Evolutionary conservation across 2,797 vertebrate species (phyloP).

Genomic region (Trematomus bernacchii): DNA sequence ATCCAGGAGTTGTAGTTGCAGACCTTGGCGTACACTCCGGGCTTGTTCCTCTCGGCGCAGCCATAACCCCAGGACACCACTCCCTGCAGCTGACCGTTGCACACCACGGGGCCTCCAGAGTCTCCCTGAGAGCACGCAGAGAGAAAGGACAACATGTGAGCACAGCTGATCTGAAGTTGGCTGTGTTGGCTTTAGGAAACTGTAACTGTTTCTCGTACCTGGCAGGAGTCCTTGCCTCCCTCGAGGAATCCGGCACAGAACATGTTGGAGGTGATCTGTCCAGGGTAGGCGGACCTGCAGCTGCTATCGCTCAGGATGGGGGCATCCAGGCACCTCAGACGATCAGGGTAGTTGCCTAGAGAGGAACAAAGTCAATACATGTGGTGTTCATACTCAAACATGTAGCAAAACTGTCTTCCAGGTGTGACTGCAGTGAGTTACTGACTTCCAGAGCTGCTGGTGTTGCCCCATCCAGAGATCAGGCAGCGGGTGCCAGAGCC

Average conservation of each 20-base stretch:
- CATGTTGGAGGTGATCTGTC: conserved; percentile 88
- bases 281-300: conserved; percentile 84
- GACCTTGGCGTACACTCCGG: conserved; percentile 73
- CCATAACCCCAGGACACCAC: conserved; percentile 88
- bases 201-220: conserved; percentile 75
- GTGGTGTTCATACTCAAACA: neutral
- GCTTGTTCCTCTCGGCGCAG: conserved; percentile 81
- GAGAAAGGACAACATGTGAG: conserved; percentile 34
- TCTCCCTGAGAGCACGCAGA: conserved; percentile 77
- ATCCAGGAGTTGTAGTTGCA: conserved; percentile 44
- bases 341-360: conserved; percentile 73
- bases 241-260: conserved; percentile 89
- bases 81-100: conserved; percentile 82
- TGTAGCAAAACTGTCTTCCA: no score
- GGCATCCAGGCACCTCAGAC: conserved; percentile 86
- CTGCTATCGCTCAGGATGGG: conserved; percentile 83
- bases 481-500: conserved; percentile 80
- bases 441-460: conserved; percentile 84
- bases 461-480: conserved; percentile 92
- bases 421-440: conserved; percentile 27
- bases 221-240: conserved; percentile 92
- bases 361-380: neutral
- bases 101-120: conserved; percentile 87
- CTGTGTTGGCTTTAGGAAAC: neutral
- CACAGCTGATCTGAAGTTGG: neutral